phyloP scores from a whole-genome alignment of 1,140 invertebrate species.

The Diorhabda elongata region DNA sequence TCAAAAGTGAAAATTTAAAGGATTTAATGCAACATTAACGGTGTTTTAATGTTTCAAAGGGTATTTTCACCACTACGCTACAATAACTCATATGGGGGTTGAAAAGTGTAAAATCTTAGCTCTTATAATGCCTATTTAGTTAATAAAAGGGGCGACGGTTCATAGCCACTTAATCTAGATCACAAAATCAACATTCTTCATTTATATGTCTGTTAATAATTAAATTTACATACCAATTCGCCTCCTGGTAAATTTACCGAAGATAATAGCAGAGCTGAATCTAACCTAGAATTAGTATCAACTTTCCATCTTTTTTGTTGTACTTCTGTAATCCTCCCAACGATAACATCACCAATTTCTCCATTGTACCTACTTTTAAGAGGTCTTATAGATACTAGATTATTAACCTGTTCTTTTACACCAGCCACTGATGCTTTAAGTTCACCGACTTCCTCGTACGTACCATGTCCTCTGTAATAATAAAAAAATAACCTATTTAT shows the following conservation, averaged over 20 bases:
- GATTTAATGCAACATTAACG: no score
- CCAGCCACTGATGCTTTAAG: constrained; percentile 92
- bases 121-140: no score
- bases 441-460: constrained; percentile 77
- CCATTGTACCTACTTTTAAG: constrained; percentile 87
- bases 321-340: constrained; percentile 89
- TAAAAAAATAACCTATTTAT: not conserved
- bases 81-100: no score
- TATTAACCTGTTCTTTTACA: constrained; percentile 89
- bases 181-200: no score
- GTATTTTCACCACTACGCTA: no score
- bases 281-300: constrained; percentile 86
- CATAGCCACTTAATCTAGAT: no score
- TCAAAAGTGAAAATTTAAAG: no score
- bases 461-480: constrained; percentile 86
- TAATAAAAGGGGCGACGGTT: no score
- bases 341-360: constrained; percentile 95
- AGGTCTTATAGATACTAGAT: constrained; percentile 86
- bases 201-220: no score
- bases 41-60: no score
- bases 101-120: no score
- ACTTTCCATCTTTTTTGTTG: constrained; percentile 93
- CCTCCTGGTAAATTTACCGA: constrained; percentile 97
- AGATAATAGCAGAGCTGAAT: constrained; percentile 83
- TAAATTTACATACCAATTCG: constrained; percentile 65